phyloP scores from a whole-genome alignment of 1,140 invertebrate genomes.

The Onthophagus taurus region DNA sequence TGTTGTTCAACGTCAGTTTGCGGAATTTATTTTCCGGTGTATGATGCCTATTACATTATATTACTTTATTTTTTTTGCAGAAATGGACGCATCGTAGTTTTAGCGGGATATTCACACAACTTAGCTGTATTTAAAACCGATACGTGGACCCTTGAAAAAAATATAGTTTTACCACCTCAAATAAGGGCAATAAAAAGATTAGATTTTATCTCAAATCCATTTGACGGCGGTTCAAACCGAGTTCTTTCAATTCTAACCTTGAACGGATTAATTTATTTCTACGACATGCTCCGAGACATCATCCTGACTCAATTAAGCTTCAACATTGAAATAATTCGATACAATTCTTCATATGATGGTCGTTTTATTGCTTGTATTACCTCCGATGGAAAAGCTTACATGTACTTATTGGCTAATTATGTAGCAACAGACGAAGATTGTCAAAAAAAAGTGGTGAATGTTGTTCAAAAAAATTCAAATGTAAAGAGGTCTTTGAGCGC shows the following conservation, averaged over 20 bases:
- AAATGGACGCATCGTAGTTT: conserved; percentile 54
- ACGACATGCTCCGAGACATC: conserved; percentile 42
- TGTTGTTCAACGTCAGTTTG: background rate
- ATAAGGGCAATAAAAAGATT: conserved; percentile 45
- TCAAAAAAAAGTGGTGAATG: no score
- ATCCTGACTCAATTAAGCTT: conserved; percentile 38
- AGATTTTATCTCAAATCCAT: conserved; percentile 46
- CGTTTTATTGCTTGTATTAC: conserved; percentile 48
- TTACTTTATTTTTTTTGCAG: conserved; percentile 33
- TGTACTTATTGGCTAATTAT: conserved; percentile 35
- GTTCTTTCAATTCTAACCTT: conserved; percentile 46
- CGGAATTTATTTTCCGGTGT: background rate
- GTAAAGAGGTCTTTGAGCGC: background rate
- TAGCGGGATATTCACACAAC: conserved; percentile 43
- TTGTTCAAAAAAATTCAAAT: background rate
- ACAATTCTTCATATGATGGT: conserved; percentile 43
- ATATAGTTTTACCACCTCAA: conserved; percentile 42
- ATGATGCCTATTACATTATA: background rate
- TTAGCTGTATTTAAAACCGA: conserved; percentile 49
- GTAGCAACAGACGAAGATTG: background rate
- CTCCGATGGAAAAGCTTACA: conserved; percentile 47
- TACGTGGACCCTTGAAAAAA: conserved; percentile 46
- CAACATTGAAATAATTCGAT: conserved; percentile 42
- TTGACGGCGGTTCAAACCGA: conserved; percentile 56
- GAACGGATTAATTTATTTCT: conserved; percentile 44